Evolutionary conservation across 2,888 invertebrate species (phyloP).

Genomic region (Stenotaenia linearis): DNA sequence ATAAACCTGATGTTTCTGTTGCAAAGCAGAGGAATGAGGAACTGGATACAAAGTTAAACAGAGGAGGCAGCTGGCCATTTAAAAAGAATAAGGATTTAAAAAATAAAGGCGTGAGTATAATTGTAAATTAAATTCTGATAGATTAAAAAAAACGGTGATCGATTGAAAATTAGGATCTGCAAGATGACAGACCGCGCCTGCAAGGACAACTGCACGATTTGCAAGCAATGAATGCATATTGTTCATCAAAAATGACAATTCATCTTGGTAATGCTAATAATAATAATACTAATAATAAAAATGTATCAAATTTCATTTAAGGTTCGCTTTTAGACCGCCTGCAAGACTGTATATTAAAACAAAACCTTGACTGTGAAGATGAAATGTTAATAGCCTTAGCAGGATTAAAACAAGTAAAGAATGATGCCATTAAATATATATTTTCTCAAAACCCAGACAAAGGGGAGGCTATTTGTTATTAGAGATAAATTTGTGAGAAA

Average conservation of each 20-base stretch:
- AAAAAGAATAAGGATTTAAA: background rate
- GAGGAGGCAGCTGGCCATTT: constrained; percentile 21
- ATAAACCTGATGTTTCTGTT: background rate
- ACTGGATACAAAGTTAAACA: background rate
- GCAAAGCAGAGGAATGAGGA: background rate
- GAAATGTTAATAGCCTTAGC: constrained; percentile 47
- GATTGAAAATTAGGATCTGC: background rate
- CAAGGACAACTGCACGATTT: constrained; percentile 32
- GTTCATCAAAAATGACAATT: constrained; percentile 35
- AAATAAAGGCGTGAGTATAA: background rate
- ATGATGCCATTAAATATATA: background rate
- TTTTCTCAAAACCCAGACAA: no score
- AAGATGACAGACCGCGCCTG: constrained; percentile 13
- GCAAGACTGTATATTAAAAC: constrained; percentile 44
- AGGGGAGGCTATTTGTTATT: no score
- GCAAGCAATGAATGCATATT: constrained; percentile 33
- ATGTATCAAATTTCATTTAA: background rate
- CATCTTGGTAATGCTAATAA: constrained; percentile 34
- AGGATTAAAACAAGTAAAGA: constrained; percentile 47
- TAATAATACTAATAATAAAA: background rate
- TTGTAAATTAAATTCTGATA: background rate
- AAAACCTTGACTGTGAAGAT: constrained; percentile 44
- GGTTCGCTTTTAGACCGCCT: constrained; percentile 42
- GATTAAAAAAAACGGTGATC: background rate
- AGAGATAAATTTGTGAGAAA: no score